phyloP scores from a whole-genome alignment of 2,797 vertebrate species.

The Leuciscus waleckii region DNA sequence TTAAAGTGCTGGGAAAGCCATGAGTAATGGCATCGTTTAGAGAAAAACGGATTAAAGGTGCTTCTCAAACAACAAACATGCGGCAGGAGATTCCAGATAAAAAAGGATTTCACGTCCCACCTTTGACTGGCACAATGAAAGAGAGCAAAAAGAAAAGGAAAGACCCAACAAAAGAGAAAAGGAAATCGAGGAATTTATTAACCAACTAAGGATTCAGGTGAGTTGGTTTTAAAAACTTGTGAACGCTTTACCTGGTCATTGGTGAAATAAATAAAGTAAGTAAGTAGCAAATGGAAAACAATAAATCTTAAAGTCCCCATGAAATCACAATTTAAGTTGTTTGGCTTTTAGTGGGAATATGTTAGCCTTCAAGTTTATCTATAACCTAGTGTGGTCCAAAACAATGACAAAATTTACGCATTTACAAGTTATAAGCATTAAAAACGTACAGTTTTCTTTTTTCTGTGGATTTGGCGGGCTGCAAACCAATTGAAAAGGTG shows the following conservation, averaged over 20 bases:
- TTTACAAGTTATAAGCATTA: neutral
- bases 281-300: neutral
- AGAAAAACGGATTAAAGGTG: slow-evolving; percentile 27
- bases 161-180: slow-evolving; percentile 55
- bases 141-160: slow-evolving; percentile 53
- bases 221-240: neutral
- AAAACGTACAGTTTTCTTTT: neutral
- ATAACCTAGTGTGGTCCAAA: neutral
- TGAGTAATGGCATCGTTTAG: slow-evolving; percentile 1
- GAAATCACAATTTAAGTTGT: neutral
- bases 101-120: slow-evolving; percentile 43
- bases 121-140: slow-evolving; percentile 31
- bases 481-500: too few relatives aligned
- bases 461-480: too few relatives aligned
- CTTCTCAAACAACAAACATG: neutral
- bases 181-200: slow-evolving; percentile 4
- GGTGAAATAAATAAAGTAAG: neutral
- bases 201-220: slow-evolving; percentile 57
- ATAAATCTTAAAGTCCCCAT: neutral
- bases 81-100: slow-evolving; percentile 19
- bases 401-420: neutral
- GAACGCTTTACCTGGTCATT: neutral
- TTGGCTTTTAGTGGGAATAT: neutral
- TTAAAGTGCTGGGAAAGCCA: neutral
- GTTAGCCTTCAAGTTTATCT: neutral